These are phyloP conservation scores for Oreochromis spilurus DNA, from an alignment of 2,113 vertebrate species.

Conservation along the genomic window DNA sequence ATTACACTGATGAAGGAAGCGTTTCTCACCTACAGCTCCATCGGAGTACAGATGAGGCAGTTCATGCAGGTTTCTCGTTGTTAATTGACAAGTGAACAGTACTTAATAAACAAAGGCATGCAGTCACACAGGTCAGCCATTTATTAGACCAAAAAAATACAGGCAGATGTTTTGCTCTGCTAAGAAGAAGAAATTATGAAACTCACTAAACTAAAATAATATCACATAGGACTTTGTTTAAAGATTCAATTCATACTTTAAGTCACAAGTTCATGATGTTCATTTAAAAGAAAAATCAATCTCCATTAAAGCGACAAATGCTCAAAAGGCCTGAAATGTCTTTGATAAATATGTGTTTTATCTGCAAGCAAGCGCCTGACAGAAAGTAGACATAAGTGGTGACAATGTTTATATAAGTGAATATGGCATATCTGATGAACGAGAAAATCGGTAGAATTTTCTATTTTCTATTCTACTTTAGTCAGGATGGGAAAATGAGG, in stretches of 20 bases:
- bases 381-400: not conserved
- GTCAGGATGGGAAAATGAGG: not conserved
- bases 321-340: not conserved
- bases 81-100: conserved; percentile 62
- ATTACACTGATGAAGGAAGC: conserved; percentile 41
- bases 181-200: not conserved
- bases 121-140: conserved; percentile 22
- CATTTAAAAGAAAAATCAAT: not conserved
- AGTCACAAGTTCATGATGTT: conserved; percentile 2
- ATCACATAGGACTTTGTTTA: not conserved
- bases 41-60: conserved; percentile 16
- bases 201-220: not conserved
- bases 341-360: not conserved
- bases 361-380: not conserved
- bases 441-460: not conserved
- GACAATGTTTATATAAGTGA: not conserved
- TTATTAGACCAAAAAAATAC: conserved; percentile 18
- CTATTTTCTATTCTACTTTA: not conserved
- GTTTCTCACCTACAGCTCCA: conserved; percentile 56
- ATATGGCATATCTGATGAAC: not conserved
- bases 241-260: not conserved
- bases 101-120: conserved; percentile 54
- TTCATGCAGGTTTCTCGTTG: conserved; percentile 36
- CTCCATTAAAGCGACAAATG: not conserved
- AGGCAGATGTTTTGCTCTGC: conserved; percentile 33